Base-by-base conservation (phyloP, 1,140 invertebrate species). In the Drosophila sechellia region DNA sequence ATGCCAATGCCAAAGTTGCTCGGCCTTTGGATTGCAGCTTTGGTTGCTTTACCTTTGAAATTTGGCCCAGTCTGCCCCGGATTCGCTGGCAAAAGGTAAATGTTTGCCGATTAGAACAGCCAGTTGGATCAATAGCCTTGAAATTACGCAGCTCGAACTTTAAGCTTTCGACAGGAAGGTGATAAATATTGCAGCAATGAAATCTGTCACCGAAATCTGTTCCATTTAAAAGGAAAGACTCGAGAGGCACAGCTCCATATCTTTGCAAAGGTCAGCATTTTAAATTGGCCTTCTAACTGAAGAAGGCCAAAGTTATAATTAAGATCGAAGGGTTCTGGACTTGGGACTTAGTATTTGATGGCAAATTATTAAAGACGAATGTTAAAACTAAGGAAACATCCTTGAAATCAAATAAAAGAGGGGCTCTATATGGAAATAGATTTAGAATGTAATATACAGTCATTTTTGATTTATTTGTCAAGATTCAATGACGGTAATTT, bases 11-110 rank as follows among this genome's bases (percentile, higher is more conserved):
- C 57, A 54, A 70, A 70, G 68, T 55, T 45, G 13, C 12, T 3
- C 22, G 39, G 46, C 35, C 22, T 34, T 54, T 53, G 5, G n/a
- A 45, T 31, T 8, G 37, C 11, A 43, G 25, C 35, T 57, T 57
- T 10, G 12, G 31, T 42, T 34, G 40, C 40, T 46, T 71, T 43
- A 70, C 64, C 68, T 71, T 71, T 71, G 64, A 35, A 57, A 71
- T 71, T 71, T 70, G 10, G 34, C 13, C 20, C 11, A 37, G 42
- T 20, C 8, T 22, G 22, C 37, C 3, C 37, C 37, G 3, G 13
- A 4, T 39, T 13, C 37, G 11, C 37, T 13, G 13, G 13, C 27
- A 2, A 20, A 20, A 34, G 52, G 35, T 55, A 48, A 58, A 49
- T 70, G 53, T 40, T 37, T 37, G 52, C 49, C 49, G 66, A 70